Evolutionary conservation across 2,888 invertebrate species (phyloP), one percentile per base, ranked within the genome.

Genomic region (Hypomecis punctinalis): DNA sequence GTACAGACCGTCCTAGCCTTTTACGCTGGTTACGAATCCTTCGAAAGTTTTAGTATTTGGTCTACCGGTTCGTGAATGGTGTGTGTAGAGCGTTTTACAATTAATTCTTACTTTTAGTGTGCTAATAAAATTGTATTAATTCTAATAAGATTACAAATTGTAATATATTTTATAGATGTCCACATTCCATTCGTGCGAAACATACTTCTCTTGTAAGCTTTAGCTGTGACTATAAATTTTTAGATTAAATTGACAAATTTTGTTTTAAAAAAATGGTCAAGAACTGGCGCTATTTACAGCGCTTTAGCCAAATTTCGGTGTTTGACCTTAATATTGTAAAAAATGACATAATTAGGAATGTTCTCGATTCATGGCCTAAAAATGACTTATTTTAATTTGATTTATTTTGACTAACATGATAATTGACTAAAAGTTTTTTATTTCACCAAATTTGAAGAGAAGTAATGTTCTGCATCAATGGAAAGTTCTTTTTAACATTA

Each of bases 61-160:
- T 33, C 52, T 52, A 40, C 40, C 40, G 52, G 39, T 42, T 40
- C 40, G 40, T 86, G 88, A 77, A 77, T 80, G 86, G 77, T 63
- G 78, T 77, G 82, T 82, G 86, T 73, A 77, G 83, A 81, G 87
- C 76, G 83, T 84, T 89, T 88, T 86, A 89, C 80, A 85, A 89
- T 88, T 91, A 91, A 90, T 89, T 86, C 74, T 89, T 90, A 89
- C 81, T 86, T 23, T 79, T 92, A 93, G 92, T 88, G 93, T 93
- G 91, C 92, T 93, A 93, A 92, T 92, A 89, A 90, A 84, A 89
- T 66, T 85, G 85, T 91, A 91, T 88, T 90, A 92, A 90, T 90
- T 89, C 85, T 87, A 88, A 83, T 84, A 85, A 83, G 81, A 81
- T 71, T 82, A 84, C 83, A 84, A 88, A 87, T 83, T 92, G 90